phyloP scores from a whole-genome alignment of 2,888 invertebrate genomes.

The Agrochola litura region DNA sequence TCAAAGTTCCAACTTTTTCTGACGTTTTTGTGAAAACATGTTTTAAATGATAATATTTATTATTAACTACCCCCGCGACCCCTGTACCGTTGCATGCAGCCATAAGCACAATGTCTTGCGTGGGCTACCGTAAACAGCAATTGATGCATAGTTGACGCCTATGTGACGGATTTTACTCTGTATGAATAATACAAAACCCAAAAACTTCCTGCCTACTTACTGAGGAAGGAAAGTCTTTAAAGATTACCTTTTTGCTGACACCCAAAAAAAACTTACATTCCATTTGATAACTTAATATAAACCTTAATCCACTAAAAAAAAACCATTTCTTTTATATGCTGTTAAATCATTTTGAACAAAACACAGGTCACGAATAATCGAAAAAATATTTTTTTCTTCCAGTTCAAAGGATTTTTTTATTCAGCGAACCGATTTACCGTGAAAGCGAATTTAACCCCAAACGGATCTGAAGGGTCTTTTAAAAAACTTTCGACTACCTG shows the following conservation, averaged over 20 bases:
- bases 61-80: no score
- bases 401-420: constrained; percentile 79
- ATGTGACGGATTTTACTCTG: no score
- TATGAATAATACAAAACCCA: no score
- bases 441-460: constrained; percentile 83
- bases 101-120: no score
- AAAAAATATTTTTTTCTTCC: constrained; percentile 76
- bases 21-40: no score
- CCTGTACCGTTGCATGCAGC: no score
- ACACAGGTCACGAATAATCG: constrained; percentile 74
- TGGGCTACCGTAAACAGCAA: no score
- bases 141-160: no score
- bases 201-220: constrained; percentile 8
- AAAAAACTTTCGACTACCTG: constrained; percentile 80
- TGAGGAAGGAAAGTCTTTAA: constrained; percentile 12
- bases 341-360: constrained; percentile 74
- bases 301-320: constrained; percentile 71
- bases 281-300: constrained; percentile 71
- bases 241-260: constrained; percentile 37
- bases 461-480: constrained; percentile 73
- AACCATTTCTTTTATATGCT: constrained; percentile 56
- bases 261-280: constrained; percentile 35
- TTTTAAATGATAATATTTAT: no score
- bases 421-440: constrained; percentile 80
- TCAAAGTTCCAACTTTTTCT: no score